Conservation (phyloP, 2,888 invertebrate genomes). For the Liopterus haemorrhoidalis region DNA sequence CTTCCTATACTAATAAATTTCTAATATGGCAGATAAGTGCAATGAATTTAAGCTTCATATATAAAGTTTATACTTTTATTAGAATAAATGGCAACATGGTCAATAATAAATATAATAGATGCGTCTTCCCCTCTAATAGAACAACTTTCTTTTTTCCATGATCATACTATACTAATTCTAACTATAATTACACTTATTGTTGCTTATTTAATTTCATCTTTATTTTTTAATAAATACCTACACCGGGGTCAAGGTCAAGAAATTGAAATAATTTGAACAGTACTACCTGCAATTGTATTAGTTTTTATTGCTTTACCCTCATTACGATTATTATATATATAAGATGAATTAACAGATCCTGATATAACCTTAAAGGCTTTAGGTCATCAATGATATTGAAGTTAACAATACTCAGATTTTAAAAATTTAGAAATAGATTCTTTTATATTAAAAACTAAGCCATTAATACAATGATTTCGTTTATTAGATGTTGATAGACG, state of each 20-base stretch:
- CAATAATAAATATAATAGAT: slow-evolving; percentile 54
- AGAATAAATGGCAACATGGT: slow-evolving; percentile 58
- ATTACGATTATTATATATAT: slow-evolving; percentile 54
- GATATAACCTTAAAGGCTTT: slow-evolving; percentile 52
- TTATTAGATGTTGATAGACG: slow-evolving; percentile 61
- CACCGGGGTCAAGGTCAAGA: slow-evolving; percentile 54
- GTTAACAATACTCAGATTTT: slow-evolving; percentile 62
- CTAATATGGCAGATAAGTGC: slow-evolving; percentile 59
- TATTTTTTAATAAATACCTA: slow-evolving; percentile 54
- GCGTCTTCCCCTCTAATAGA: slow-evolving; percentile 58
- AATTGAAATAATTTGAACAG: slow-evolving; percentile 62
- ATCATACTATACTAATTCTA: slow-evolving; percentile 56
- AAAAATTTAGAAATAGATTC: slow-evolving; percentile 56
- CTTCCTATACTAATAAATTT: slow-evolving; percentile 53
- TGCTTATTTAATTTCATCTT: slow-evolving; percentile 50
- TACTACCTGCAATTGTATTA: slow-evolving; percentile 55
- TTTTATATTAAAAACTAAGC: slow-evolving; percentile 52
- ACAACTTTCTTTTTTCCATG: slow-evolving; percentile 61
- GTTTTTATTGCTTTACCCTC: slow-evolving; percentile 60
- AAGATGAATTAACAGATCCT: slow-evolving; percentile 58
- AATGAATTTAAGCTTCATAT: slow-evolving; percentile 62
- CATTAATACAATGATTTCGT: slow-evolving; percentile 49
- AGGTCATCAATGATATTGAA: slow-evolving; percentile 52
- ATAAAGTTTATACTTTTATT: slow-evolving; percentile 59
- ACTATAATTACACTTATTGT: slow-evolving; percentile 57